Conservation (phyloP, 1,140 invertebrate genomes). For the Arctopsyche grandis region DNA sequence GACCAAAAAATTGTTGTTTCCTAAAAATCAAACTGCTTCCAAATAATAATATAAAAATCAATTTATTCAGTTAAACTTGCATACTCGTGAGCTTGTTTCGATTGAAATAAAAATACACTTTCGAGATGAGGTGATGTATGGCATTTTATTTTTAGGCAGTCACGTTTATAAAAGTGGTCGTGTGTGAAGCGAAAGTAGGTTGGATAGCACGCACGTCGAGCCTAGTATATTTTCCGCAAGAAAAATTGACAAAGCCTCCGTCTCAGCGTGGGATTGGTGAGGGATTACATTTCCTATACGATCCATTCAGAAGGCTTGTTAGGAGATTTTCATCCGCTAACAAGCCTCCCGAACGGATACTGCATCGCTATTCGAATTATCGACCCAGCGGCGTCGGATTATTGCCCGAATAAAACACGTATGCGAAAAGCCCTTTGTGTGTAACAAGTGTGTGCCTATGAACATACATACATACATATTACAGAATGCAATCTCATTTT, state of each 20-base stretch:
- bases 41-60: too few species aligned
- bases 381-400: not conserved
- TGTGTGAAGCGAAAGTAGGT: too few species aligned
- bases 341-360: conserved; percentile 19
- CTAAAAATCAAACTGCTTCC: too few species aligned
- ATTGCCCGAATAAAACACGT: not conserved
- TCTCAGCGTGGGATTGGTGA: not conserved
- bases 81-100: too few species aligned
- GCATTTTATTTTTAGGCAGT: too few species aligned
- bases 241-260: conserved; percentile 27
- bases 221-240: conserved; percentile 25
- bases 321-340: conserved; percentile 9
- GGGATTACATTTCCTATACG: conserved; percentile 30
- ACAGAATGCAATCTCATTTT: not conserved
- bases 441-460: not conserved
- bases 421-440: not conserved
- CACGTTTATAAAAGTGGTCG: too few species aligned
- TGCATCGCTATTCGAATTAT: conserved; percentile 12
- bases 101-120: too few species aligned
- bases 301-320: conserved; percentile 15
- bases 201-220: too few species aligned
- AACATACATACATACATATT: not conserved
- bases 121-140: too few species aligned
- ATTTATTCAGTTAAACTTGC: too few species aligned
- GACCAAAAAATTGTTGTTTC: too few species aligned